Conservation (phyloP, 2,113 vertebrate species). For the Xyliphius kryptos region DNA sequence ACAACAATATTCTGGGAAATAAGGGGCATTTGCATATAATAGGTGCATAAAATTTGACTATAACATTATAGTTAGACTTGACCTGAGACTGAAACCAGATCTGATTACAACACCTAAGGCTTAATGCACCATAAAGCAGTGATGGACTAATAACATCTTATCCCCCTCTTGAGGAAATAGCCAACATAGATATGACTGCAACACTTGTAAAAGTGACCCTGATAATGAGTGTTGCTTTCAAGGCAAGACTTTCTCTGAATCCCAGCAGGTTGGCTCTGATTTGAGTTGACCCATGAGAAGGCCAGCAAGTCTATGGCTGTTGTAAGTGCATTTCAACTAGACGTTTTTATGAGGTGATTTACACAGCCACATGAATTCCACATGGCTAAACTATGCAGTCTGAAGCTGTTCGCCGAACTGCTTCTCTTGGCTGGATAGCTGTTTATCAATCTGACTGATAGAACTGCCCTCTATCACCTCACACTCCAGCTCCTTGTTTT, state of each 20-base stretch:
- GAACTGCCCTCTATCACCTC: conserved; percentile 13
- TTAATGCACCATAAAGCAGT: conserved; percentile 6
- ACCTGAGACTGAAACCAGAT: not conserved
- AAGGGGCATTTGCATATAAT: too few species aligned
- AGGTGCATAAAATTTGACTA: too few species aligned
- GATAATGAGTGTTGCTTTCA: not conserved
- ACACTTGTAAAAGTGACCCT: conserved; percentile 1
- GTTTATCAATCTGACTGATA: conserved; percentile 37
- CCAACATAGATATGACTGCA: not conserved
- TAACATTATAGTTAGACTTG: too few species aligned
- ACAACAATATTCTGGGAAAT: too few species aligned
- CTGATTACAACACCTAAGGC: too few species aligned
- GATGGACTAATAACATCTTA: not conserved
- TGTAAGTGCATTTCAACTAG: conserved; percentile 45
- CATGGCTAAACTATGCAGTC: conserved; percentile 39
- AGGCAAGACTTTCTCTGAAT: not conserved
- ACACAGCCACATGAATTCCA: conserved; percentile 49
- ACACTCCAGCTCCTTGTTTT: not conserved
- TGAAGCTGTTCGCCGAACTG: conserved; percentile 27
- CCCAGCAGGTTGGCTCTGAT: conserved; percentile 16
- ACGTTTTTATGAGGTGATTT: conserved; percentile 57
- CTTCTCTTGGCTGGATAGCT: conserved; percentile 5
- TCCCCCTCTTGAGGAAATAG: not conserved
- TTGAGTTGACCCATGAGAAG: conserved; percentile 11
- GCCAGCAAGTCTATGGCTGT: not conserved